Base-by-base conservation (phyloP, 1,140 invertebrate species). In the Nymphalis io region DNA sequence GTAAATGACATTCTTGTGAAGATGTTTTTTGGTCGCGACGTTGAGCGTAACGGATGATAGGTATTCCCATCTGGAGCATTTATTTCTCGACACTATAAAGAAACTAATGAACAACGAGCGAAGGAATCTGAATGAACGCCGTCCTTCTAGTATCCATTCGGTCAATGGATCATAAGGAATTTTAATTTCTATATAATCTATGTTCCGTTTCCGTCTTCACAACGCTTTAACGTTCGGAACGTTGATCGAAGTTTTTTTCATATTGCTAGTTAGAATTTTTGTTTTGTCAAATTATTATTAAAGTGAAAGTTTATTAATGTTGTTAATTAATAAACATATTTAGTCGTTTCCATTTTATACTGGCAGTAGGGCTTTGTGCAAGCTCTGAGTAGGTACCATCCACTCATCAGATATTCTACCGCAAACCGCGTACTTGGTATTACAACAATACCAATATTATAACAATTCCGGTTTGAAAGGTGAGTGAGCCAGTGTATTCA, bases 1-100 rank as follows among this genome's bases (percentile, higher is more conserved):
- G 84, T 87, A 86, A 86, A 87, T 87, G 85, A 84, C 87, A 89
- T 89, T 89, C 87, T 78, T 81, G 79, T 64, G 74, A 55, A 74
- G 76, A 63, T 76, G 83, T 86, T 89, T 89, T 89, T 89, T 89
- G 80, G 84, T 81, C 53, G 62, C 48, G 71, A 53, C 74, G 72
- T 55, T 63, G 70, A 86, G 79, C 83, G 85, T 84, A 89, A 89
- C 87, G 81, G 81, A 89, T 87, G 76, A 51, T 46, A 77, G 82
- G 82, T 80, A 89, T 89, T 86, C 78, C 71, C 81, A 80, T 83
- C 82, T 80, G 81, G 75, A 80, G 78, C 74, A 73, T 51, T 64
- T 70, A 13, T 65, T 53, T 64, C 55, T 60, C 63, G 60, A 46
- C 57, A 71, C 71, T 51, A 60, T 76, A 71, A 78, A 76, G 77